These are phyloP conservation scores for Leptatherina wallacei DNA, from an alignment of 2,797 vertebrate genomes.

Conservation along the genomic window DNA sequence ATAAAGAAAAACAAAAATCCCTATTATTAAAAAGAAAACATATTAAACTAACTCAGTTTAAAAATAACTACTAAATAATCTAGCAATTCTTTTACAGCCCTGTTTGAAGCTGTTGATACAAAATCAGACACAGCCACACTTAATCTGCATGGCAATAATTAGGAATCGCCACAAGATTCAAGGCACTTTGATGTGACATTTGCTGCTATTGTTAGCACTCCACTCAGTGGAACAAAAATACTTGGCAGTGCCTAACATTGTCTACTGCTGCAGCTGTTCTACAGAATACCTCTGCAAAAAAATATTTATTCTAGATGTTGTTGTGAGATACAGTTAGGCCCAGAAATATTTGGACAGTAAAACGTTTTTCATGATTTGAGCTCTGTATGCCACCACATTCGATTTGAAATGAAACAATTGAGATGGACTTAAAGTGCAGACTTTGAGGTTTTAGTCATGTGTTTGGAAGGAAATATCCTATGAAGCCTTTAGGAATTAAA, in stretches of 20 bases:
- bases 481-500: no score
- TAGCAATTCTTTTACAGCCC: not conserved
- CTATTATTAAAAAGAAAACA: not conserved
- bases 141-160: conserved; percentile 6
- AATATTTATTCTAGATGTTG: not conserved
- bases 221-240: not conserved
- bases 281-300: not conserved
- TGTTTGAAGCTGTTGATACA: not conserved
- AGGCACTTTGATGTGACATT: not conserved
- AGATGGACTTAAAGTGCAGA: no score
- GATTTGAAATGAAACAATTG: no score
- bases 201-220: not conserved
- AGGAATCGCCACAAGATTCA: not conserved
- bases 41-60: not conserved
- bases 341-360: no score
- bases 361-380: no score
- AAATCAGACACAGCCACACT: conserved; percentile 13
- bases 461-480: no score
- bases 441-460: no score
- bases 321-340: not conserved
- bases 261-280: no score
- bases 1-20: not conserved
- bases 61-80: not conserved
- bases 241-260: not conserved
- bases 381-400: no score